These are phyloP conservation scores for Pimpla rufipes DNA, from an alignment of 2,888 invertebrate genomes.

Conservation along the genomic window DNA sequence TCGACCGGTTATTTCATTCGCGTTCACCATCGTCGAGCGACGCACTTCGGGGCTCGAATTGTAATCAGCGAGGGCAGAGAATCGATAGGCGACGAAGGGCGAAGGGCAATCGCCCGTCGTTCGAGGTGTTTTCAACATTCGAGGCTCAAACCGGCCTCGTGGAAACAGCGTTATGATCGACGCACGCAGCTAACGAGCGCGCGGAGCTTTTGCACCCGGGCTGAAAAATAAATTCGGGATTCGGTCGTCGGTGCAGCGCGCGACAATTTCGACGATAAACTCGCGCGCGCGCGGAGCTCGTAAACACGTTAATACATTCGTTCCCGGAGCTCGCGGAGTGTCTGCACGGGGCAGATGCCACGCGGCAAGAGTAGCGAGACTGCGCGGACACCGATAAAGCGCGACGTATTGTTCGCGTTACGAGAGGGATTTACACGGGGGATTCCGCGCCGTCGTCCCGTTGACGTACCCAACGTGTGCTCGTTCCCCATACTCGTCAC, in stretches of 20 bases:
- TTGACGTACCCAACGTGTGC: conserved; percentile 23
- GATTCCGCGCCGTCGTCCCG: conserved; percentile 33
- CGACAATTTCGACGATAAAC: conserved; percentile 41
- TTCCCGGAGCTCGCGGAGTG: conserved; percentile 17
- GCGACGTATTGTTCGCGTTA: conserved; percentile 50
- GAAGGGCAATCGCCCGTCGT: neutral
- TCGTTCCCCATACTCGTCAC: conserved; percentile 30
- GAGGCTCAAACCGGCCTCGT: neutral
- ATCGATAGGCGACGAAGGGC: neutral
- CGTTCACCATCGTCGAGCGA: too few species aligned
- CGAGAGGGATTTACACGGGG: conserved; percentile 43
- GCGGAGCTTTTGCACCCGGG: neutral
- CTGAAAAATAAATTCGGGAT: conserved; percentile 19
- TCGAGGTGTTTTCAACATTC: conserved; percentile 12
- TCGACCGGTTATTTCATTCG: too few species aligned
- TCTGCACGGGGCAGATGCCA: conserved; percentile 15
- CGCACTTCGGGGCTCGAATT: neutral
- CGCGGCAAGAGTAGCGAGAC: conserved; percentile 26
- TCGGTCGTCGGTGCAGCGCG: conserved; percentile 10
- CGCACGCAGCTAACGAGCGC: neutral
- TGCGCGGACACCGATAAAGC: conserved; percentile 46
- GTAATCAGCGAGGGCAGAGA: neutral
- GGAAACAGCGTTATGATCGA: neutral
- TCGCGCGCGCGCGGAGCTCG: neutral
- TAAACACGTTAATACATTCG: conserved; percentile 48